These are phyloP conservation scores for Torymus aiolomorphi DNA, from an alignment of 2,888 invertebrate genomes.

Conservation along the genomic window DNA sequence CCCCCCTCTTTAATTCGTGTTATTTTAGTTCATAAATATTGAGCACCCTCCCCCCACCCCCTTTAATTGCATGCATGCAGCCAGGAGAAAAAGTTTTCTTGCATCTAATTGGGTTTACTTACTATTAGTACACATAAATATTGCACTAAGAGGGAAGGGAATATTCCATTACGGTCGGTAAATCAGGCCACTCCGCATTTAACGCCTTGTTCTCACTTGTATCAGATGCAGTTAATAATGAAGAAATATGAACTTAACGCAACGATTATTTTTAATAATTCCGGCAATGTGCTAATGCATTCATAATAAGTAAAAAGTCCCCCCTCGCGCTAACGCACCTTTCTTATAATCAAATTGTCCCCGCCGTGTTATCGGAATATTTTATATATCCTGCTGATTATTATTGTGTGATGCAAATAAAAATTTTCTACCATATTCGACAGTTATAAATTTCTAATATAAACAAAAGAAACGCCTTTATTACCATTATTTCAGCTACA, in stretches of 20 bases:
- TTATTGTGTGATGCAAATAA: too few relatives aligned
- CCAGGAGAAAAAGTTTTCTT: not conserved
- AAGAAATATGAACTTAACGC: constrained; percentile 41
- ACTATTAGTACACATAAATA: constrained; percentile 14
- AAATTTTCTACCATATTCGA: too few relatives aligned
- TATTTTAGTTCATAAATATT: constrained; percentile 39
- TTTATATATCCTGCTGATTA: too few relatives aligned
- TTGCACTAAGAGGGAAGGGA: constrained; percentile 28
- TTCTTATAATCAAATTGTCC: too few relatives aligned
- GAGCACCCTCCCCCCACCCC: not conserved
- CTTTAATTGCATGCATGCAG: constrained; percentile 3
- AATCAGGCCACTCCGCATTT: constrained; percentile 28
- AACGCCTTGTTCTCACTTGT: constrained; percentile 49
- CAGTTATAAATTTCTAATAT: too few relatives aligned
- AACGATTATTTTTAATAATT: constrained; percentile 28
- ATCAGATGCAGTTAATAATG: constrained; percentile 44
- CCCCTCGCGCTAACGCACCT: too few relatives aligned
- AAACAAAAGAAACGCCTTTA: too few relatives aligned
- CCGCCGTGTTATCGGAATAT: too few relatives aligned
- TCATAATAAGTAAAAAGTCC: not conserved
- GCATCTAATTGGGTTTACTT: not conserved
- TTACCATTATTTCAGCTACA: too few relatives aligned
- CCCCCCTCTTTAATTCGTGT: not conserved
- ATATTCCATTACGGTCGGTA: constrained; percentile 39
- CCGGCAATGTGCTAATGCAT: constrained; percentile 2